Evolutionary conservation across 1,140 invertebrate species (phyloP).

Genomic region (Papilio glaucus): DNA sequence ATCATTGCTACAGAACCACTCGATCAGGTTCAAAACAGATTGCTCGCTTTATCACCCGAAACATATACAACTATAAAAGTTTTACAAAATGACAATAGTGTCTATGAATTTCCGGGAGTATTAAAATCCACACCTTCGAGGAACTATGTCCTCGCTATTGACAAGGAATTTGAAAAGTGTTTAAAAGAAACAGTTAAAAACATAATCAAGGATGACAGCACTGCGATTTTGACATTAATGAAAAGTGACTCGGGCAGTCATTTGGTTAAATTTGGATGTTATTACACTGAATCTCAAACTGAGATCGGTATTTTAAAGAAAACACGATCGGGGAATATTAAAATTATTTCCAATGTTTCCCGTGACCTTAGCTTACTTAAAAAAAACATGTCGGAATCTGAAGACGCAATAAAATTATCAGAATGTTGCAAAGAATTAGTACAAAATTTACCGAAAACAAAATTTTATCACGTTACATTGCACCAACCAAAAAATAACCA

Average conservation of each 20-base stretch:
- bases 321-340: slow-evolving; percentile 57
- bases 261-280: slow-evolving; percentile 50
- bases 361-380: background rate
- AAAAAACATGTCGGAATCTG: slow-evolving; percentile 5
- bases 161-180: slow-evolving; percentile 67
- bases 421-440: slow-evolving; percentile 25
- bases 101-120: slow-evolving; percentile 48
- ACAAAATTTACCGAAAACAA: slow-evolving; percentile 4
- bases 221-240: slow-evolving; percentile 47
- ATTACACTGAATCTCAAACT: slow-evolving; percentile 12
- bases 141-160: slow-evolving; percentile 59
- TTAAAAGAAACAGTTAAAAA: slow-evolving; percentile 51
- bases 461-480: background rate
- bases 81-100: slow-evolving; percentile 38
- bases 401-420: slow-evolving; percentile 25
- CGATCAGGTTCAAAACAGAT: background rate
- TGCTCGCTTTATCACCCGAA: slow-evolving; percentile 27
- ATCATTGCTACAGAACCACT: slow-evolving; percentile 39
- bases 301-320: slow-evolving; percentile 57
- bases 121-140: slow-evolving; percentile 52
- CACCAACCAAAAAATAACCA: background rate
- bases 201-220: slow-evolving; percentile 43
- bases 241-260: slow-evolving; percentile 49
- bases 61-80: slow-evolving; percentile 48
- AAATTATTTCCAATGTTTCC: slow-evolving; percentile 50